Conservation (phyloP, 2,797 vertebrate species). For the Rhinella marina region DNA sequence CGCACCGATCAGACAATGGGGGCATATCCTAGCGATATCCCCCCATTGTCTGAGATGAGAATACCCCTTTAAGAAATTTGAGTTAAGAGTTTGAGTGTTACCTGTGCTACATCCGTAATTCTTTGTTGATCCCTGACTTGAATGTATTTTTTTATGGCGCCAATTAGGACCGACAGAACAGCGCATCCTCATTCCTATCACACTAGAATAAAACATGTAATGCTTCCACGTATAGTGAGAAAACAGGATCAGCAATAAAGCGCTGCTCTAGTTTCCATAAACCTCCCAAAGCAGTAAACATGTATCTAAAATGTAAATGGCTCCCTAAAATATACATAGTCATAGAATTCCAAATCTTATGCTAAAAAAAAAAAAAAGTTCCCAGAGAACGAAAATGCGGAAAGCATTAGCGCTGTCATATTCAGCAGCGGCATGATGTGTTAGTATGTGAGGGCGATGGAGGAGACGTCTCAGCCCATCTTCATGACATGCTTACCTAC, state of each 20-base stretch:
- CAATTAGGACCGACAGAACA: neutral
- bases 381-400: neutral
- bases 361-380: neutral
- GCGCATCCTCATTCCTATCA: neutral
- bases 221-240: neutral
- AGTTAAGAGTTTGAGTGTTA: no score
- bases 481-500: slow-evolving; percentile 27
- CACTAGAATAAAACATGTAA: neutral
- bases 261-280: neutral
- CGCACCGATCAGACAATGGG: no score
- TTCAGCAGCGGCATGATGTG: neutral
- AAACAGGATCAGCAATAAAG: neutral
- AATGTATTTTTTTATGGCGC: no score
- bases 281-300: neutral
- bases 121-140: no score
- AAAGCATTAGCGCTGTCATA: neutral
- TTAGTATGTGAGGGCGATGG: neutral
- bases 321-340: neutral
- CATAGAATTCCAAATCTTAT: neutral
- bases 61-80: no score
- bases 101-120: no score
- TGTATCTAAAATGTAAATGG: slow-evolving; percentile 5
- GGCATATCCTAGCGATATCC: no score
- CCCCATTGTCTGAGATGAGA: no score
- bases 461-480: neutral